Percentiles rank a stretch among this genome's conserved stretches.
Conservation (phyloP, 1,140 invertebrate species). For the Pantala flavescens region DNA sequence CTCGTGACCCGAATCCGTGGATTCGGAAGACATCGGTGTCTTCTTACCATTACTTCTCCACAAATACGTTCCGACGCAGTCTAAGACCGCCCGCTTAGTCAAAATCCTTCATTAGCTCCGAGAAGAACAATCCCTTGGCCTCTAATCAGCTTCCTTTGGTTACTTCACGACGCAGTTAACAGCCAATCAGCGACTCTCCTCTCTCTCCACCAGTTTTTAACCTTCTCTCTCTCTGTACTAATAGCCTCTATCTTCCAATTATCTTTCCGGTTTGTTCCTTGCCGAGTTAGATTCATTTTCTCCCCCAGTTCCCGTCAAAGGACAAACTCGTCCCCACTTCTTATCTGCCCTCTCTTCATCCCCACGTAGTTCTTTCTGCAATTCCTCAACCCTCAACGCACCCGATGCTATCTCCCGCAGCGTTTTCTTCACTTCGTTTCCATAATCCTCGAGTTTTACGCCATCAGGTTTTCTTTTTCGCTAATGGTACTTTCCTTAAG, state of each 20-base stretch:
- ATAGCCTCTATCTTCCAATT: neutral
- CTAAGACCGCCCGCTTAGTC: no score
- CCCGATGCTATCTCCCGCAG: neutral
- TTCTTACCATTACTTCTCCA: no score
- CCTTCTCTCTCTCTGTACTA: neutral
- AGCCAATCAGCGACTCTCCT: neutral
- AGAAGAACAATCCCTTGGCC: neutral
- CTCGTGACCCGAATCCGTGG: no score
- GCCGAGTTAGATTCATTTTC: neutral
- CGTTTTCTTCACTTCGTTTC: no score
- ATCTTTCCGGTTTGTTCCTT: constrained; percentile 1
- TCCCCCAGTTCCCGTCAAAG: neutral
- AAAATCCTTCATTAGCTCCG: no score
- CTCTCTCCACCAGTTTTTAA: neutral
- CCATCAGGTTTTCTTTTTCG: no score
- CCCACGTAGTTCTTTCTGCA: neutral
- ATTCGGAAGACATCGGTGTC: no score
- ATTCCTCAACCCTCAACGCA: neutral
- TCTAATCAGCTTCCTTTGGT: neutral
- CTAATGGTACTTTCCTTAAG: no score
- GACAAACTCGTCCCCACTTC: neutral
- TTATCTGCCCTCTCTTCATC: neutral
- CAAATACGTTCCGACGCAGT: no score
- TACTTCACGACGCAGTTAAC: neutral
- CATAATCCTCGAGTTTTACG: no score